phyloP scores from a whole-genome alignment of 2,797 vertebrate species.

The Enteromius trimaculatus region DNA sequence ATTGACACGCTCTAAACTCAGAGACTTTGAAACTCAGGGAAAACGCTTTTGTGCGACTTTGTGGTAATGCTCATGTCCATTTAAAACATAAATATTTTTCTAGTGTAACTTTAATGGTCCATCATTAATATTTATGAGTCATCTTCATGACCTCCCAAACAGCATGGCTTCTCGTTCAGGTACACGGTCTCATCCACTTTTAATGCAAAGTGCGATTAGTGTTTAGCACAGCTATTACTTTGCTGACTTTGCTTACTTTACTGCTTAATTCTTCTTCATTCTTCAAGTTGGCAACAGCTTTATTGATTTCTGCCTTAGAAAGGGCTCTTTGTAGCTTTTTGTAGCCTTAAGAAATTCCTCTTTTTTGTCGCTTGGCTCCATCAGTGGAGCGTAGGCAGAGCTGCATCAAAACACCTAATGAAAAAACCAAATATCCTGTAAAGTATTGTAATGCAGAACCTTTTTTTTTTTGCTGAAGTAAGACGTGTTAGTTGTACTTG shows the following conservation, averaged over 20 bases:
- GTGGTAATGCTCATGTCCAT: not conserved
- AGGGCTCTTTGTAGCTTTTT: constrained; percentile 15
- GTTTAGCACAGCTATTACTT: constrained; percentile 43
- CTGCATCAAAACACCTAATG: constrained; percentile 15
- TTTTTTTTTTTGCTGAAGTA: constrained; percentile 18
- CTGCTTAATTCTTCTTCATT: constrained; percentile 48
- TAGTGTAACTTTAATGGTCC: not conserved
- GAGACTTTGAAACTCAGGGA: not conserved
- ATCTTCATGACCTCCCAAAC: not conserved
- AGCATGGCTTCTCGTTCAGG: not conserved
- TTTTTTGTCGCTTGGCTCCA: constrained; percentile 23
- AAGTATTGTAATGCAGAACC: constrained; percentile 4
- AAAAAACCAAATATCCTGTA: not conserved
- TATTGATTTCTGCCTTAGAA: constrained; percentile 38
- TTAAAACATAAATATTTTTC: not conserved
- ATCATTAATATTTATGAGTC: constrained; percentile 10
- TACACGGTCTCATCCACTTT: not conserved
- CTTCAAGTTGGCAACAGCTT: constrained; percentile 38
- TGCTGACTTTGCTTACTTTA: constrained; percentile 49
- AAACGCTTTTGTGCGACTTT: not conserved
- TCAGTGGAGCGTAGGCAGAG: not conserved
- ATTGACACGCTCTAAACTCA: not conserved
- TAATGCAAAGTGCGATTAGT: constrained; percentile 9
- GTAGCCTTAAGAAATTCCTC: constrained; percentile 27
- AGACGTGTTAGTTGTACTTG: not conserved